Evolutionary conservation across 2,113 vertebrate genomes (phyloP).

Genomic region (Furnarius figulus): DNA sequence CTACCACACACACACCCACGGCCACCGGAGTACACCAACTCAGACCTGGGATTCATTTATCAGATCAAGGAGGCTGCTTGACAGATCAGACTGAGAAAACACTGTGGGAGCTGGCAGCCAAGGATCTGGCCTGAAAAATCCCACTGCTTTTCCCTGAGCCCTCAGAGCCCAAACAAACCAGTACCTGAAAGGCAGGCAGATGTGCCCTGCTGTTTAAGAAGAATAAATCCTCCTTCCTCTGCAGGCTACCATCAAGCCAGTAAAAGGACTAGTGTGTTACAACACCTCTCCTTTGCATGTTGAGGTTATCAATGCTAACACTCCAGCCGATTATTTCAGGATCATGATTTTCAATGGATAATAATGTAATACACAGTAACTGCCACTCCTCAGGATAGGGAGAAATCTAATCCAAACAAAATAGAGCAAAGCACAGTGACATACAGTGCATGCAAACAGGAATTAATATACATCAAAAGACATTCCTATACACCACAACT

Average conservation of each 20-base stretch:
- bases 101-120: not conserved
- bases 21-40: not conserved
- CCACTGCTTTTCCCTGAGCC: not conserved
- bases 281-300: not conserved
- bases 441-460: not conserved
- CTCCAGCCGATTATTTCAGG: not conserved
- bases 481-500: not conserved
- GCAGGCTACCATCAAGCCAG: not conserved
- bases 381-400: not conserved
- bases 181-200: not conserved
- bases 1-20: accelerated
- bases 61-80: not conserved
- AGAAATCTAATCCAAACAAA: not conserved
- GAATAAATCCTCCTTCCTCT: not conserved
- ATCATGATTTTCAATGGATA: not conserved
- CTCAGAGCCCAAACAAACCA: not conserved
- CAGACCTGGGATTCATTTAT: not conserved
- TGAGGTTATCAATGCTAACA: not conserved
- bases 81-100: not conserved
- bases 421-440: not conserved
- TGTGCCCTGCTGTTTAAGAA: not conserved
- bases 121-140: not conserved
- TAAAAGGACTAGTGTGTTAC: not conserved
- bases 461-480: not conserved
- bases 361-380: not conserved